A percentile compares a stretch with the other conserved stretches of the same genome.
phyloP scores from a whole-genome alignment of 2,797 vertebrate genomes.

The Acanthurus leucopareius region DNA sequence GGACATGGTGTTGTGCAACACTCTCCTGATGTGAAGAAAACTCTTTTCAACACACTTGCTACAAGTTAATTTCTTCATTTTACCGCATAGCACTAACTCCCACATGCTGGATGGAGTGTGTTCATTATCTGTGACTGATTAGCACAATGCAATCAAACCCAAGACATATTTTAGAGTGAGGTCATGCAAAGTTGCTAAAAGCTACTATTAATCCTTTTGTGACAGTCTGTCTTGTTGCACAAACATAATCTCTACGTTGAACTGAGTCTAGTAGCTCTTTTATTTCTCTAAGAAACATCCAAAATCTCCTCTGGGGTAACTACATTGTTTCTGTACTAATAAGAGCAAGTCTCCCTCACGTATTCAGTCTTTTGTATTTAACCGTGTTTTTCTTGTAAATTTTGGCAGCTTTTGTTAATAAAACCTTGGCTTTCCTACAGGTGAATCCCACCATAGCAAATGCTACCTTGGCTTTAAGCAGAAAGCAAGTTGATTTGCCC shows the following conservation, averaged over 20 bases:
- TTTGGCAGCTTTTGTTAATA: slow-evolving; percentile 33
- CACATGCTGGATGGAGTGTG: neutral
- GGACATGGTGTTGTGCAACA: neutral
- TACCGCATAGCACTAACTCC: neutral
- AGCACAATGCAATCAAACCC: neutral
- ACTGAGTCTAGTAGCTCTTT: neutral
- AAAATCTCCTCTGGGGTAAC: slow-evolving; percentile 1
- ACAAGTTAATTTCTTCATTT: neutral
- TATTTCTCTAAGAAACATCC: neutral
- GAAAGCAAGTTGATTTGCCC: slow-evolving; percentile 5
- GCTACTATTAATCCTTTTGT: neutral
- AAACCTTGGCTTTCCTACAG: slow-evolving; percentile 34
- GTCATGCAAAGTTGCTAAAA: neutral
- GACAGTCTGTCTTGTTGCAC: neutral
- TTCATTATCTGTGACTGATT: slow-evolving; percentile 10
- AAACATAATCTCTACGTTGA: neutral
- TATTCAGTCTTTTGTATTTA: slow-evolving; percentile 26
- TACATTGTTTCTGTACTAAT: slow-evolving; percentile 15
- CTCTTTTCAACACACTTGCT: neutral
- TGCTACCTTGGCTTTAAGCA: slow-evolving; percentile 26
- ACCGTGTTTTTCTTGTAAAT: slow-evolving; percentile 27
- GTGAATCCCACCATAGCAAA: slow-evolving; percentile 44
- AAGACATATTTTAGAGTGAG: slow-evolving; percentile 4
- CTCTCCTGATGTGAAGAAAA: neutral
- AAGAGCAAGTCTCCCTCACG: slow-evolving; percentile 7